phyloP scores from a whole-genome alignment of 2,113 vertebrate species.

The Choloepus hoffmanni region DNA sequence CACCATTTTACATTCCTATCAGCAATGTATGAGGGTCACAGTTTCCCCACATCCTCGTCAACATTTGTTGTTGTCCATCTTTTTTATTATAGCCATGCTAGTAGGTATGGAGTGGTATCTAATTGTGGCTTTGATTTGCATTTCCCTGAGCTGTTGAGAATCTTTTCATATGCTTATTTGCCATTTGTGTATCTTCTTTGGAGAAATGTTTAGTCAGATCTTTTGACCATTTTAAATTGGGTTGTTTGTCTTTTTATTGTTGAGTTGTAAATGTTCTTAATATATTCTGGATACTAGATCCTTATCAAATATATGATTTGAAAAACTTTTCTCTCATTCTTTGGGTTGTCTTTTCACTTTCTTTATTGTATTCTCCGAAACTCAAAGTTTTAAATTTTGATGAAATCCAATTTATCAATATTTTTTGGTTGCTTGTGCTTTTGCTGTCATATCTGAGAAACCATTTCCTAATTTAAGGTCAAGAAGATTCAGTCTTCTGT shows the following conservation, averaged over 20 bases:
- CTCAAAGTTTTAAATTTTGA: no score
- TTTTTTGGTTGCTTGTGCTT: no score
- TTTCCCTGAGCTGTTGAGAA: background rate
- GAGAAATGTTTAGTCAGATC: background rate
- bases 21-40: background rate
- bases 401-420: no score
- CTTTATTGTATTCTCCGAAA: no score
- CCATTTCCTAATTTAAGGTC: no score
- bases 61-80: background rate
- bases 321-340: background rate
- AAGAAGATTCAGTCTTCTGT: no score
- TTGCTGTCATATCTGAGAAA: no score
- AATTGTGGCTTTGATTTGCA: constrained; percentile 27
- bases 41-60: background rate
- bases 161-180: background rate
- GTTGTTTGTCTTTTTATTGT: constrained; percentile 2
- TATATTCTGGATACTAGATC: background rate
- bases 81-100: background rate
- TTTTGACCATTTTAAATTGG: background rate
- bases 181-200: background rate
- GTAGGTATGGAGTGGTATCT: background rate
- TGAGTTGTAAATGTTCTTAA: background rate
- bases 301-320: background rate
- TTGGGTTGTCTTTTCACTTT: no score
- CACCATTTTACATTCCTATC: background rate